These are phyloP conservation scores for Subanguina moxae DNA, from an alignment of 1,140 invertebrate species.

Conservation along the genomic window DNA sequence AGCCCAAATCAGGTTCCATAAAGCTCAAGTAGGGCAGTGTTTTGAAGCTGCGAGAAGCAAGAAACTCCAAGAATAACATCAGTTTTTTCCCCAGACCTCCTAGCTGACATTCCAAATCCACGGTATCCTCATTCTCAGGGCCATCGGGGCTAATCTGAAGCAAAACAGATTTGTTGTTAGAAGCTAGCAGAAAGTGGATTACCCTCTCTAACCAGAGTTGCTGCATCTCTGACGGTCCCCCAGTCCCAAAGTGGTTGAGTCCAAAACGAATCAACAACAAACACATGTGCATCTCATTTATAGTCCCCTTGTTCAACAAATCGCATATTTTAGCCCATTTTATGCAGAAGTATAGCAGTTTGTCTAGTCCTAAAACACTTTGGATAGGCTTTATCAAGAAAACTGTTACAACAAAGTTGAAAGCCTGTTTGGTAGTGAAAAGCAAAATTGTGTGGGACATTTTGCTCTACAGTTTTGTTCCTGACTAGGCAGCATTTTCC, in stretches of 20 bases:
- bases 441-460: no score
- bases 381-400: no score
- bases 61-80: conserved; percentile 33
- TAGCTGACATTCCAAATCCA: conserved; percentile 37
- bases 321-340: conserved; percentile 26
- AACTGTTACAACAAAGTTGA: no score
- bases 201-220: no score
- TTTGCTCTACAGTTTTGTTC: no score
- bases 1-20: conserved; percentile 21
- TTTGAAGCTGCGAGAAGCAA: conserved; percentile 31
- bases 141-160: no score
- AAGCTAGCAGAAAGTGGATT: no score
- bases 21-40: conserved; percentile 26
- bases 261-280: conserved; percentile 33
- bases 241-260: conserved; percentile 33
- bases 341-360: conserved; percentile 33
- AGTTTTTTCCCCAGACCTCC: conserved; percentile 41
- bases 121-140: no score
- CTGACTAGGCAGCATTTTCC: no score
- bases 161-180: no score
- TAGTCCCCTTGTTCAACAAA: conserved; percentile 14
- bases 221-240: conserved; percentile 22
- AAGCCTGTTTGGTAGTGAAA: no score
- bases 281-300: conserved; percentile 34
- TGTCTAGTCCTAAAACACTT: conserved; percentile 26